Evolutionary conservation across 1,140 invertebrate genomes (phyloP).

Genomic region (Charaxes varanes): DNA sequence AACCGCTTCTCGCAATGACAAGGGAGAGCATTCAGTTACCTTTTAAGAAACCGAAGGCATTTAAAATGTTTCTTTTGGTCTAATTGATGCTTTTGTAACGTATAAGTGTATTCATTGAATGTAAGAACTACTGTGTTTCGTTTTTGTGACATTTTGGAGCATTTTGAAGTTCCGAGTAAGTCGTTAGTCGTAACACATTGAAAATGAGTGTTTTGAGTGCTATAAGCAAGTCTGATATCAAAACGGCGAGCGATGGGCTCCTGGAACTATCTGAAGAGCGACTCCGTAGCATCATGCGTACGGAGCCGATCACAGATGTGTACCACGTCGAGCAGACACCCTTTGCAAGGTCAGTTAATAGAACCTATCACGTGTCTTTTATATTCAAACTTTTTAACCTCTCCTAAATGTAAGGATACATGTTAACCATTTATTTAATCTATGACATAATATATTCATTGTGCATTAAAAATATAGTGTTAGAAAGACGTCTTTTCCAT

Average conservation of each 20-base stretch:
- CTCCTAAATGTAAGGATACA: too few species aligned
- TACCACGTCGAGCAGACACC: constrained; percentile 82
- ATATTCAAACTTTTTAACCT: constrained; percentile 3
- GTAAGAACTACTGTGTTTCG: constrained; percentile 65
- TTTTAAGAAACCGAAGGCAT: constrained; percentile 71
- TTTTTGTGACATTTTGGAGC: constrained; percentile 58
- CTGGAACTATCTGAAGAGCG: constrained; percentile 77
- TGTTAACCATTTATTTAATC: too few species aligned
- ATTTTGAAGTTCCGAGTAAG: constrained; percentile 45
- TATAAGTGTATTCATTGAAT: constrained; percentile 65
- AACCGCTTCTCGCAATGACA: constrained; percentile 72
- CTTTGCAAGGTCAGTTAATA: constrained; percentile 77
- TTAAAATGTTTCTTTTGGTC: constrained; percentile 69
- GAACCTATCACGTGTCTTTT: constrained; percentile 6
- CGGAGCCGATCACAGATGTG: constrained; percentile 78
- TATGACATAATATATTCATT: too few species aligned
- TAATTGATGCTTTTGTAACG: constrained; percentile 55
- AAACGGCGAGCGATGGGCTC: constrained; percentile 77
- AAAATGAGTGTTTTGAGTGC: constrained; percentile 72
- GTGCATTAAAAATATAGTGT: too few species aligned
- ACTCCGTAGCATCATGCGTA: constrained; percentile 75
- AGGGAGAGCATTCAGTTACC: constrained; percentile 70
- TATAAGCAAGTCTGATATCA: constrained; percentile 65
- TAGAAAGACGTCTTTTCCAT: too few species aligned
- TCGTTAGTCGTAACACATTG: constrained; percentile 67